These are phyloP conservation scores for Pollenia labialis DNA, from an alignment of 2,888 invertebrate species.

Conservation along the genomic window DNA sequence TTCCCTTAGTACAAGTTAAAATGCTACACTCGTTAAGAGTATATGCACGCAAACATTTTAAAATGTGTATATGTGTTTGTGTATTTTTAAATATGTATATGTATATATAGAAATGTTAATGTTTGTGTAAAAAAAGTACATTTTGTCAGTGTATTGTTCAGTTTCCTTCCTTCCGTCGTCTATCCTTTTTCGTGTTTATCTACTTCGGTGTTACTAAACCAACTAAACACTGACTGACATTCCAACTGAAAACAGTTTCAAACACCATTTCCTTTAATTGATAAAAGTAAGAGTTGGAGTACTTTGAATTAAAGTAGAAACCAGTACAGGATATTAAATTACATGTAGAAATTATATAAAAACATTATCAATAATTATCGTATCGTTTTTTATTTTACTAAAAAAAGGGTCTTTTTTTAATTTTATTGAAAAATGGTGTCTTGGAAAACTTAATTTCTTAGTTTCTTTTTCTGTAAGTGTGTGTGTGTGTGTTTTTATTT, in stretches of 20 bases:
- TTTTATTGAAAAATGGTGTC: neutral
- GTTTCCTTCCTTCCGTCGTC: constrained; percentile 41
- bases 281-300: too few relatives aligned
- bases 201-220: constrained; percentile 34
- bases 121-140: constrained; percentile 8
- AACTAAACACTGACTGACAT: constrained; percentile 21
- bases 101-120: neutral
- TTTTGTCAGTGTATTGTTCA: constrained; percentile 21
- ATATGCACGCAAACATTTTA: neutral
- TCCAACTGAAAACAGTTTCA: constrained; percentile 21
- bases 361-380: too few relatives aligned
- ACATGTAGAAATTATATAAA: too few relatives aligned
- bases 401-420: too few relatives aligned
- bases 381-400: too few relatives aligned
- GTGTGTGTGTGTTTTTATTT: neutral
- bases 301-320: too few relatives aligned
- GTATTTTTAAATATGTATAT: too few relatives aligned
- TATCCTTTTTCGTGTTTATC: constrained; percentile 42
- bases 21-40: neutral
- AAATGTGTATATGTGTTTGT: too few relatives aligned
- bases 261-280: constrained; percentile 11
- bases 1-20: neutral
- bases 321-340: too few relatives aligned
- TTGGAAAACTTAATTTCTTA: neutral
- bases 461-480: neutral